These are phyloP conservation scores for Philypnodon macrostomus DNA, from an alignment of 2,797 vertebrate species.

Conservation along the genomic window DNA sequence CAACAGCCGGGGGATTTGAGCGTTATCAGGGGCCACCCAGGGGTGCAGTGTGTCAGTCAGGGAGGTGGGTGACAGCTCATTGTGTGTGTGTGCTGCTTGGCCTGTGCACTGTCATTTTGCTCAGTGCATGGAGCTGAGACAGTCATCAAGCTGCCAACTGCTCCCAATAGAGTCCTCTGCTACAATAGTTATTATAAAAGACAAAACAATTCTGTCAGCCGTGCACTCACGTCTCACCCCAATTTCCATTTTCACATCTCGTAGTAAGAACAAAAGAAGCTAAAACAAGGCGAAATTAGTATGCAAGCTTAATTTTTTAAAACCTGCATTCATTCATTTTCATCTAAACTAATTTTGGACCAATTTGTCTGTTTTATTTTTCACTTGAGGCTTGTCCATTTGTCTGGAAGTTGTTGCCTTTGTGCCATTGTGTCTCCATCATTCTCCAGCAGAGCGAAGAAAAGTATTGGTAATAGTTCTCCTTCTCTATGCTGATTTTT, in stretches of 20 bases:
- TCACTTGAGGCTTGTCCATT: slow-evolving; percentile 26
- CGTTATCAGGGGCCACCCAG: slow-evolving; percentile 38
- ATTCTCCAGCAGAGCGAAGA: slow-evolving; percentile 43
- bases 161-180: slow-evolving; percentile 33
- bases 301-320: slow-evolving; percentile 1
- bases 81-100: slow-evolving; percentile 68
- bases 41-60: slow-evolving; percentile 56
- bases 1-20: slow-evolving; percentile 22
- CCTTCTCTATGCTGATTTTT: slow-evolving; percentile 28
- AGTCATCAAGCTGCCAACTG: slow-evolving; percentile 19
- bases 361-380: slow-evolving; percentile 3
- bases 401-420: slow-evolving; percentile 14
- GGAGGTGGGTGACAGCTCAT: slow-evolving; percentile 55
- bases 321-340: slow-evolving; percentile 9
- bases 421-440: slow-evolving; percentile 40
- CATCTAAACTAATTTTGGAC: background rate
- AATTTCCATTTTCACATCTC: slow-evolving; percentile 39
- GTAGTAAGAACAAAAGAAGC: slow-evolving; percentile 38
- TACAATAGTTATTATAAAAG: slow-evolving; percentile 34
- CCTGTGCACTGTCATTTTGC: slow-evolving; percentile 48
- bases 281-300: slow-evolving; percentile 42
- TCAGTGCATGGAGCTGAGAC: slow-evolving; percentile 35
- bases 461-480: slow-evolving; percentile 33
- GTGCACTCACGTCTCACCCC: slow-evolving; percentile 25
- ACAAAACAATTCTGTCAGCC: slow-evolving; percentile 48